A percentile compares a stretch with the other conserved stretches of the same genome.
Conservation (phyloP, 2,113 vertebrate species). For the Hylia prasina region DNA sequence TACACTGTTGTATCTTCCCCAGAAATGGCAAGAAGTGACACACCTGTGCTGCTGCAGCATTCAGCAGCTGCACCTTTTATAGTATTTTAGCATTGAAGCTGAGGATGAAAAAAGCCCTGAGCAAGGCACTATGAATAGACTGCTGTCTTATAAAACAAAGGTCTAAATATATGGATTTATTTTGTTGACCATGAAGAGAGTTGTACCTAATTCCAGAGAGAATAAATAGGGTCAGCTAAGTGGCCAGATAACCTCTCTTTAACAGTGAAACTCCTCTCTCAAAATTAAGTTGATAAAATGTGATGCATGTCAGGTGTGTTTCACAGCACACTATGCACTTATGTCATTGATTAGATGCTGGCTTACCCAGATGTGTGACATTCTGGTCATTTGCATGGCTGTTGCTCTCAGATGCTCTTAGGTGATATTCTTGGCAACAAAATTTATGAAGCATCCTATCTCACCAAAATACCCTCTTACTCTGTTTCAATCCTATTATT, state of each 20-base stretch:
- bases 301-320: neutral
- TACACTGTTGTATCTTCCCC: neutral
- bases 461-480: neutral
- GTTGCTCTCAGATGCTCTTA: neutral
- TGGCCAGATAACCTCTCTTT: neutral
- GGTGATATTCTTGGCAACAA: neutral
- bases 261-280: neutral
- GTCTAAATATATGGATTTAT: neutral
- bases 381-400: neutral
- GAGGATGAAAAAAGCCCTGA: neutral
- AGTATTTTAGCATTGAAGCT: neutral
- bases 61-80: neutral
- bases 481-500: neutral
- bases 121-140: neutral
- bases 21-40: neutral
- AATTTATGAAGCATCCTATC: neutral
- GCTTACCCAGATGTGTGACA: neutral
- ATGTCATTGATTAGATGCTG: neutral
- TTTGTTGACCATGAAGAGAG: neutral
- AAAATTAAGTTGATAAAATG: neutral
- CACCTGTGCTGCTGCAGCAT: neutral
- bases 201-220: neutral
- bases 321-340: neutral
- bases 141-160: neutral
- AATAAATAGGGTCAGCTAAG: neutral